Evolutionary conservation across 2,888 invertebrate genomes (phyloP).

Genomic region (Pseudococcus longispinus): DNA sequence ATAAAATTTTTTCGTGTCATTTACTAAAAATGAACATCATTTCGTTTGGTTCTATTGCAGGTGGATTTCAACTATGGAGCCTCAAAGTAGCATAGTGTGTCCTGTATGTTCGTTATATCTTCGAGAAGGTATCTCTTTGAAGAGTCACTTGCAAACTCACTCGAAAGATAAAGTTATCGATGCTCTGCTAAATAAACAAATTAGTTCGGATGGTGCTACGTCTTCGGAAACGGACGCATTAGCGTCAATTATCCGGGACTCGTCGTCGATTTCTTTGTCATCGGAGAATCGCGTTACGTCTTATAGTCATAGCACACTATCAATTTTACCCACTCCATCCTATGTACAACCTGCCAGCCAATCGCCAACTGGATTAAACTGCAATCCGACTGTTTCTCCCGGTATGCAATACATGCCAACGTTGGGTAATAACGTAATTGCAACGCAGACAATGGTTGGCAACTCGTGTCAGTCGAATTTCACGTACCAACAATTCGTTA

Average conservation of each 20-base stretch:
- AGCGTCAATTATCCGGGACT: not conserved
- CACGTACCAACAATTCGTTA: conserved; percentile 53
- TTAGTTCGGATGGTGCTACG: not conserved
- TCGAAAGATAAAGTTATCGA: conserved; percentile 88
- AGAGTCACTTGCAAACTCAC: conserved; percentile 83
- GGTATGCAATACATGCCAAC: conserved; percentile 19
- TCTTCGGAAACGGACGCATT: not conserved
- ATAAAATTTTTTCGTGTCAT: not conserved
- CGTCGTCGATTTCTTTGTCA: not conserved
- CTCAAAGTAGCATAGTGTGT: conserved; percentile 64
- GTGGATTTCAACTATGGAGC: not conserved
- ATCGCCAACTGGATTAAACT: not conserved
- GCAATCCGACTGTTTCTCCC: not conserved
- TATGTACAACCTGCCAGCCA: not conserved
- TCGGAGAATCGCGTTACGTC: not conserved
- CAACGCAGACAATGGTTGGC: not conserved
- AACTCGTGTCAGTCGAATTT: conserved; percentile 33
- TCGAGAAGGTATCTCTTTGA: conserved; percentile 81
- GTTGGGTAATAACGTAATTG: conserved; percentile 21
- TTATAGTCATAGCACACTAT: not conserved
- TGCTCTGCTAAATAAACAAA: conserved; percentile 67
- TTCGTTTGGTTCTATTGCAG: not conserved
- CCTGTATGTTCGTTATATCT: conserved; percentile 86
- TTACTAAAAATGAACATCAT: not conserved
- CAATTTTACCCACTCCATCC: not conserved